Base-by-base conservation (phyloP, 2,888 invertebrate genomes). In the Melieria crassipennis region DNA sequence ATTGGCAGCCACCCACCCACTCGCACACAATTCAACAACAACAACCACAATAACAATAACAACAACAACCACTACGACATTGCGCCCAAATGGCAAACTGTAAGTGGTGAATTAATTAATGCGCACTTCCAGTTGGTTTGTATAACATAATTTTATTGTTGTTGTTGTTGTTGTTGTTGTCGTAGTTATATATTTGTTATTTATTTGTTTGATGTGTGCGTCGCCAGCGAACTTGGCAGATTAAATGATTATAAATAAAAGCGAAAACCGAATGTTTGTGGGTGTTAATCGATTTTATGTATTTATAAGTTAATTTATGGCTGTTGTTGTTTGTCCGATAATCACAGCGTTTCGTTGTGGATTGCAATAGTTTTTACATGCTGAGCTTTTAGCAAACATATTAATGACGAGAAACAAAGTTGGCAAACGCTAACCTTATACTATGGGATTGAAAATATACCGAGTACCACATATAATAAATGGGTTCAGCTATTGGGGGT, bases 221-320 rank as follows among this genome's bases (percentile, higher is more conserved):
- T 48, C n/a, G 63, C 63, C 65, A 64, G 65, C 30, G 30, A 30
- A 30, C 30, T 30, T 30, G 30, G 30, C 30, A 30, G 30, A 2
- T 30, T 30, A 30, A 30, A 30, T 30, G 30, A 30, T 30, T 30
- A 30, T 30, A 30, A 30, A 30, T 30, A 30, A 30, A 30, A 30
- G 30, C 30, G 30, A 30, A 30, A 30, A 30, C 30, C 30, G 2
- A 30, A 30, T 55, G 45, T 52, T 42, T 58, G 69, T 69, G 50
- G 69, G 69, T 7, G 69, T 64, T 58, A 64, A 50, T 58, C 42
- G 50, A 56, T 52, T 52, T 52, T 52, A 52, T 52, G 11, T n/a
- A 11, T 11, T 52, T 52, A 30, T 2, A 30, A 30, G 30, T 3
- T 30, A 30, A 30, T 30, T 30, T 30, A 3, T 30, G 30, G 30